A percentile compares a stretch with the other conserved stretches of the same genome.
Evolutionary conservation across 2,113 vertebrate genomes (phyloP).

Genomic region (Hiodon tergisus): DNA sequence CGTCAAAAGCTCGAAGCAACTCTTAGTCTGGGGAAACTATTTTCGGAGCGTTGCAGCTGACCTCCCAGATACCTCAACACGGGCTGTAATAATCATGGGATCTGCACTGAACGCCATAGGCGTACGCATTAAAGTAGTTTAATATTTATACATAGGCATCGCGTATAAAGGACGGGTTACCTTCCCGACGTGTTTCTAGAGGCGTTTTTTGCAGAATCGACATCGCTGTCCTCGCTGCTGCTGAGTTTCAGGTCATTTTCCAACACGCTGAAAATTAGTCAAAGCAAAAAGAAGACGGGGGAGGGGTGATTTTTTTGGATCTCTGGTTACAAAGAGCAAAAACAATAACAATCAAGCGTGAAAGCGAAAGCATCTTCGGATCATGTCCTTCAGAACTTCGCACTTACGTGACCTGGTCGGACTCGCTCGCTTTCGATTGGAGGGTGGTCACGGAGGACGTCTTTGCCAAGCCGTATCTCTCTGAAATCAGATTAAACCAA

Average conservation of each 20-base stretch:
- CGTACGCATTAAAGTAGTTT: background rate
- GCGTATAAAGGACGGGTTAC: constrained; percentile 39
- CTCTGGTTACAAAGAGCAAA: background rate
- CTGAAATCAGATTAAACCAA: constrained; percentile 51
- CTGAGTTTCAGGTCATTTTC: constrained; percentile 95
- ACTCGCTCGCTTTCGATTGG: constrained; percentile 76
- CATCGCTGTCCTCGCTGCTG: constrained; percentile 97
- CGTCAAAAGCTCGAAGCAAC: too few relatives aligned
- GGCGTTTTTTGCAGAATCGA: constrained; percentile 82
- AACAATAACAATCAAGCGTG: background rate
- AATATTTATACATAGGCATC: background rate
- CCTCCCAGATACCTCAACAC: too few relatives aligned
- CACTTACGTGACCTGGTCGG: constrained; percentile 59
- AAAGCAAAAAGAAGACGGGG: background rate
- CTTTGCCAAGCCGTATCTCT: constrained; percentile 84
- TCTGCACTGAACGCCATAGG: too few relatives aligned
- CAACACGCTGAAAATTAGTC: constrained; percentile 68
- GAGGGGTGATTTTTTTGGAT: background rate
- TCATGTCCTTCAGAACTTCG: background rate
- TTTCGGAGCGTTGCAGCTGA: too few relatives aligned
- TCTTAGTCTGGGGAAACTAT: too few relatives aligned
- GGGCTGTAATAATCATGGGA: too few relatives aligned
- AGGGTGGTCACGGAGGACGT: constrained; percentile 73
- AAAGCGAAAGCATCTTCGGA: background rate
- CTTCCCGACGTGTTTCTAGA: constrained; percentile 86